Evolutionary conservation across 2,888 invertebrate species (phyloP), one percentile per base, ranked within the genome.

Genomic region (Drosophila paramelanica): DNA sequence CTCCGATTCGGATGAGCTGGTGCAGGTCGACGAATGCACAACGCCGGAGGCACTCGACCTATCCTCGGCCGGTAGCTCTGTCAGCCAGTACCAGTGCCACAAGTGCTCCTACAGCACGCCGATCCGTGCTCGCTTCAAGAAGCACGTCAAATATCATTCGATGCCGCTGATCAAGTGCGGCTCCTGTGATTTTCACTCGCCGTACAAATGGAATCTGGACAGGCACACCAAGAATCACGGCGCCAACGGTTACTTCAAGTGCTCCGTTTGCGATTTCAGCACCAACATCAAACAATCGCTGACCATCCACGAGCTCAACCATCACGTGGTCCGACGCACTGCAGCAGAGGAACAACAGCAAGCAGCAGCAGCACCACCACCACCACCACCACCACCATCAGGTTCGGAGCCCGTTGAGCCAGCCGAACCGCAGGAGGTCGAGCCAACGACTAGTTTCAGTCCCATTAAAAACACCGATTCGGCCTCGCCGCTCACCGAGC

Each of bases 81-180:
- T 36, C 4, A 41, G 46, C 1, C 90, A 94, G 95, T 97, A 96
- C 92, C 95, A 96, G 13, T 98, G 98, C 92, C 94, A 94, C 73
- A 96, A 97, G 93, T 98, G 98, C 93, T 96, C 96, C 77, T 98
- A 98, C 92, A 96, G 96, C 73, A 98, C 98, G 0, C 96, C 97
- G 90, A 96, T 98, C 88, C 96, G 96, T 82, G 96, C 97, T 42
- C 94, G 97, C 67, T 98, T 95, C 91, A 97, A 97, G 62, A 98
- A 98, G 91, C 98, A 98, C 92, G 97, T 98, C 55, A 97, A 97
- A 90, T 97, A 97, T 92, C 98, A 98, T 92, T 96, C 97, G 56
- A 97, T 97, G 96, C 98, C 96, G 82, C 97, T 97, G 96, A 97
- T 97, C 80, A 97, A 97, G 92, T 98, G 98, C 92, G 95, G 95